Base-by-base conservation (phyloP, 1,140 invertebrate genomes). In the Drosophila orosa region DNA sequence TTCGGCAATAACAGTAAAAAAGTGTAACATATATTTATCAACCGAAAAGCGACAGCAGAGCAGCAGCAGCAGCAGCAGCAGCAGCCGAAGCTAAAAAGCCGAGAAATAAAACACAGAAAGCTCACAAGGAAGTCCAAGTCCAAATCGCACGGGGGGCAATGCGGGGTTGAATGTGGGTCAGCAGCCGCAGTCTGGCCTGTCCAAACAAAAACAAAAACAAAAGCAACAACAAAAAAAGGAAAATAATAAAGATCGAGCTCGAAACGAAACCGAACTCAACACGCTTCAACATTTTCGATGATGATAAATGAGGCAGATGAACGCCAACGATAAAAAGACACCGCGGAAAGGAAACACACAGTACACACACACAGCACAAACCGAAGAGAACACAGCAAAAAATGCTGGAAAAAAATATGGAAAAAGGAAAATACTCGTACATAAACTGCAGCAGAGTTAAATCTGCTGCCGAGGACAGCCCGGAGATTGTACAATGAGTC, bases 21-120 rank as follows among this genome's bases (percentile, higher is more conserved):
- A 78, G 74, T 78, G 74, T 78, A 78, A 78, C 74, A 78, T 78
- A 78, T 78, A 78, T 78, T 78, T 78, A 78, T 78, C 74, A 78
- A 76, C 74, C 50, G 44, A 75, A 68, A 67, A 76, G 48, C 71
- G 72, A 74, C 71, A 76, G 61, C 59, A 25, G 62, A 72, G 48
- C 42, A 50, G 55, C 60, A 10, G n/a, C n/a, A 33, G n/a, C n/a
- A n/a, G n/a, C n/a, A n/a, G n/a, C n/a, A n/a, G n/a, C n/a, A 17
- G 29, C 48, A 25, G 13, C 44, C 15, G 22, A 13, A n/a, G 24
- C 50, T 31, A 55, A 62, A 72, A 24, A 72, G 42, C n/a, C 31
- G 25, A 48, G 52, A 55, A 65, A 74, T 44, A 66, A 66, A 58
- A 59, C 61, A 68, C 73, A 55, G 71, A 71, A 69, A 69, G 65